phyloP scores from a whole-genome alignment of 2,797 vertebrate genomes.

The Clamator glandarius region DNA sequence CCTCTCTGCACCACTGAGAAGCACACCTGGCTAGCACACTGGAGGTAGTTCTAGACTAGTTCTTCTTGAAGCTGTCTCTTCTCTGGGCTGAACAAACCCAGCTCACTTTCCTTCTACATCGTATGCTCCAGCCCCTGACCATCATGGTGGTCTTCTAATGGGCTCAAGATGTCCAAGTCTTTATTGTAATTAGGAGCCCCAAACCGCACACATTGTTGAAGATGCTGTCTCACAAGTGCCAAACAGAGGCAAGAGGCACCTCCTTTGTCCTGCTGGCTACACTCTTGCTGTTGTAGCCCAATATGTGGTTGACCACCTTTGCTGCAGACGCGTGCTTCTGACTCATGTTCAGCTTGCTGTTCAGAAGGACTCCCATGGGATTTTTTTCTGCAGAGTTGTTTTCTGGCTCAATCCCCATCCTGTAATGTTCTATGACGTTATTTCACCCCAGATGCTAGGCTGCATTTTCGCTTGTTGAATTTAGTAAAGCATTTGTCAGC shows the following conservation, averaged over 20 bases:
- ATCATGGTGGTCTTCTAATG: neutral
- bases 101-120: neutral
- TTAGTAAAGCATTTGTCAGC: too few relatives aligned
- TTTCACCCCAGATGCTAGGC: too few relatives aligned
- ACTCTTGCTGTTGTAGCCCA: neutral
- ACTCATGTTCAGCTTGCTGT: too few relatives aligned
- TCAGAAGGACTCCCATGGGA: too few relatives aligned
- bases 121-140: neutral
- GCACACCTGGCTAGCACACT: rapidly evolving
- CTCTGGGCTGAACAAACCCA: neutral
- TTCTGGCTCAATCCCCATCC: too few relatives aligned
- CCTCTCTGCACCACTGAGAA: neutral
- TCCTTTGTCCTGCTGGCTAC: too few relatives aligned
- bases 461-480: too few relatives aligned
- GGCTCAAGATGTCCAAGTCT: neutral
- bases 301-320: too few relatives aligned
- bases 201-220: neutral
- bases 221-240: neutral
- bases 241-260: too few relatives aligned
- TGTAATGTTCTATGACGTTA: too few relatives aligned
- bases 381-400: too few relatives aligned
- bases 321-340: too few relatives aligned
- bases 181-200: neutral
- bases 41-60: neutral
- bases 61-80: neutral